Conservation (phyloP, 2,797 vertebrate genomes). For the Petrocephalus schoutedeni region DNA sequence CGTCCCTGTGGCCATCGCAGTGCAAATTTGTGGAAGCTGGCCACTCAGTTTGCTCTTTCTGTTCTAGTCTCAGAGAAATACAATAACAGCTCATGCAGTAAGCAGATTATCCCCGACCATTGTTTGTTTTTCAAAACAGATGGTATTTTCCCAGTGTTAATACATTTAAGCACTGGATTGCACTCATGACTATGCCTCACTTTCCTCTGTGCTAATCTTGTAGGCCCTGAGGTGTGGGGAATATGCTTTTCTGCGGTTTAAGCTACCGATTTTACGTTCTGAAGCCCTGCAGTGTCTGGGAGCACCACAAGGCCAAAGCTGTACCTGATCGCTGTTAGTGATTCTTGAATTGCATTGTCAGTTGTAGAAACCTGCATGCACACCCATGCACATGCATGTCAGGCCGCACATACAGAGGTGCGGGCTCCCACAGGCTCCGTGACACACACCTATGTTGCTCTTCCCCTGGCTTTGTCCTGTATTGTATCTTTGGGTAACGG, state of each 20-base stretch:
- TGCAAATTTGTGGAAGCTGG: background rate
- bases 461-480: background rate
- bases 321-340: background rate
- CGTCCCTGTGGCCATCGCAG: background rate
- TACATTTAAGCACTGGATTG: background rate
- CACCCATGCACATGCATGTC: background rate
- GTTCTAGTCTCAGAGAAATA: background rate
- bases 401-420: constrained; percentile 19
- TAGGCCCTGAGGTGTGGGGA: background rate
- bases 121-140: background rate
- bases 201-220: background rate
- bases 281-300: background rate
- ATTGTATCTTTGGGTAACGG: background rate
- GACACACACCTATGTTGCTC: background rate
- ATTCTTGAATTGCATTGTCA: background rate
- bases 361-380: background rate
- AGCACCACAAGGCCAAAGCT: background rate
- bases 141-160: background rate
- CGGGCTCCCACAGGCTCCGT: constrained; percentile 17
- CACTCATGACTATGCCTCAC: background rate
- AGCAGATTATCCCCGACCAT: background rate
- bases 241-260: background rate
- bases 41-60: background rate
- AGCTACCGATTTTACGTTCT: background rate
- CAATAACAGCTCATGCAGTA: background rate